These are phyloP conservation scores for Pyrochroa serraticornis DNA, from an alignment of 2,888 invertebrate genomes.

Conservation along the genomic window DNA sequence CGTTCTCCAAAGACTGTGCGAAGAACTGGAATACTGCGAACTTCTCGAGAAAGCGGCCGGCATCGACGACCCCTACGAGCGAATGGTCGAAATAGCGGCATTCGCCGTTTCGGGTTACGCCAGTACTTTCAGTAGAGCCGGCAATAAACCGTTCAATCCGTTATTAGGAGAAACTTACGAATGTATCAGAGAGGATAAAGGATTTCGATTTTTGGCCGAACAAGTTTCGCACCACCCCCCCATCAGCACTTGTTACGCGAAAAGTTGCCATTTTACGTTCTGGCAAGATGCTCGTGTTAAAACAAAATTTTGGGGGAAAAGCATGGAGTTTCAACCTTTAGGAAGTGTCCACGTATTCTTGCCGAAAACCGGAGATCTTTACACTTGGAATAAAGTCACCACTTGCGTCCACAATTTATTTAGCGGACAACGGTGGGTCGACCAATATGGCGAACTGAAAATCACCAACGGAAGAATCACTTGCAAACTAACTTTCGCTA, in stretches of 20 bases:
- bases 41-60: constrained; percentile 77
- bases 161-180: constrained; percentile 84
- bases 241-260: constrained; percentile 80
- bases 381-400: constrained; percentile 81
- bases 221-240: constrained; percentile 90
- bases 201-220: constrained; percentile 79
- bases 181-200: constrained; percentile 76
- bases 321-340: constrained; percentile 86
- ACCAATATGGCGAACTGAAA: constrained; percentile 83
- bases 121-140: constrained; percentile 73
- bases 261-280: constrained; percentile 76
- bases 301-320: constrained; percentile 90
- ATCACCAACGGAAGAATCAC: constrained; percentile 69
- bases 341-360: constrained; percentile 71
- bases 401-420: constrained; percentile 87
- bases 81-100: constrained; percentile 78
- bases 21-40: constrained; percentile 83
- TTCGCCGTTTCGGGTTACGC: constrained; percentile 85
- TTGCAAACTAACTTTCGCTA: constrained; percentile 81
- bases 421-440: constrained; percentile 84
- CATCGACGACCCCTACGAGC: constrained; percentile 69
- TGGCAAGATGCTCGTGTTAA: constrained; percentile 86
- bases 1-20: constrained; percentile 80
- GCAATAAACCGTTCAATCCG: constrained; percentile 86
- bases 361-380: constrained; percentile 69